Evolutionary conservation across 1,140 invertebrate genomes (phyloP).

Genomic region (Leptonema lineaticorne): DNA sequence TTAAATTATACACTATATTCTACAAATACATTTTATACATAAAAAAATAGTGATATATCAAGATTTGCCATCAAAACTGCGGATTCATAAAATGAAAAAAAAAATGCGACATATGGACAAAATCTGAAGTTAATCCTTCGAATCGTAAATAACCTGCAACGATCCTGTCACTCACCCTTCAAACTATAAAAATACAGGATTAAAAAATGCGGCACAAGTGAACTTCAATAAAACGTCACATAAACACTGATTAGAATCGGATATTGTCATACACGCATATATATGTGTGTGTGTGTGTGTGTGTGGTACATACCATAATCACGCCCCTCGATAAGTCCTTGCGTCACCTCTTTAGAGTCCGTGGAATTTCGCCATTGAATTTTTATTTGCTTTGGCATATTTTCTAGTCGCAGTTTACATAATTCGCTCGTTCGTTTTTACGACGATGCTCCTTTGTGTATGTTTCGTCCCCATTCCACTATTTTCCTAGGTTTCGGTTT

Average conservation of each 20-base stretch:
- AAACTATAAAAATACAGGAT: conserved; percentile 19
- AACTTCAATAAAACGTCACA: conserved; percentile 38
- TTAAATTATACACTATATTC: background rate
- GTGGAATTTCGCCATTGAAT: conserved; percentile 42
- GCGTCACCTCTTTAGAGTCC: conserved; percentile 4
- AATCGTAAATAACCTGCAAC: conserved; percentile 34
- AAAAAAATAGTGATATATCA: conserved; percentile 1
- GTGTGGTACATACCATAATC: background rate
- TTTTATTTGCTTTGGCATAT: conserved; percentile 42
- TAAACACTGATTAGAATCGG: conserved; percentile 41
- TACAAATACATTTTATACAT: background rate
- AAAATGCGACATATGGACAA: conserved; percentile 31
- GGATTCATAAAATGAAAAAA: background rate
- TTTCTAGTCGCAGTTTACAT: conserved; percentile 41
- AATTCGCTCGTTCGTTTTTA: conserved; percentile 41
- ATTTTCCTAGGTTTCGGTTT: conserved; percentile 36
- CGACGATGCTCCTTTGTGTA: conserved; percentile 26
- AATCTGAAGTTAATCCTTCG: conserved; percentile 27
- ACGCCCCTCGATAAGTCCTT: conserved; percentile 20
- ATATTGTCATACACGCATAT: too few species aligned
- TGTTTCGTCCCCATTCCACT: too few species aligned
- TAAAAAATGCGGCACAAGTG: conserved; percentile 34
- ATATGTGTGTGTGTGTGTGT: too few species aligned
- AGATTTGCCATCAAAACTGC: background rate
- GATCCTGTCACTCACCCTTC: conserved; percentile 34